Evolutionary conservation across 1,140 invertebrate species (phyloP).

Genomic region (Lasaia peninsularis): DNA sequence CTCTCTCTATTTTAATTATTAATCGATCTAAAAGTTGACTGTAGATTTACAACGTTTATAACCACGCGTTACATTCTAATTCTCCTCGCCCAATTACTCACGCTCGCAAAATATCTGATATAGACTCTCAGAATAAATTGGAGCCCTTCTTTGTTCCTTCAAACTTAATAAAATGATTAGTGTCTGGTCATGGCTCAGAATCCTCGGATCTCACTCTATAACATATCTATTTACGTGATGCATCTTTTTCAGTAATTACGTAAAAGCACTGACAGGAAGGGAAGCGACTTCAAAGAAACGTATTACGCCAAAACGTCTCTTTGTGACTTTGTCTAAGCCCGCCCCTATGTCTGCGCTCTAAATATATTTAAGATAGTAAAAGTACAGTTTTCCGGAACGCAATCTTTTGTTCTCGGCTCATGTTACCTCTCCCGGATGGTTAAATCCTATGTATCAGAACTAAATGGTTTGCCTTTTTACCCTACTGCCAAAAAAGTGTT

Average conservation of each 20-base stretch:
- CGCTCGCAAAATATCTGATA: too few relatives aligned
- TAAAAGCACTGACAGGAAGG: slow-evolving; percentile 19
- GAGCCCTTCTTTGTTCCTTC: too few relatives aligned
- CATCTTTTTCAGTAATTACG: slow-evolving; percentile 17
- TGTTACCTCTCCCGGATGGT: not conserved
- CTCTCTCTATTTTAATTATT: too few relatives aligned
- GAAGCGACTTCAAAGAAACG: slow-evolving; percentile 14
- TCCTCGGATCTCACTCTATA: not conserved
- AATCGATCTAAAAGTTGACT: too few relatives aligned
- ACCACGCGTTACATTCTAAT: too few relatives aligned
- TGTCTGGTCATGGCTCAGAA: not conserved
- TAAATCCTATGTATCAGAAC: too few relatives aligned
- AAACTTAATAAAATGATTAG: too few relatives aligned
- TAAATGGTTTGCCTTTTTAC: too few relatives aligned
- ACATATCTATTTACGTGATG: slow-evolving; percentile 11
- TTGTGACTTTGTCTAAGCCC: slow-evolving; percentile 13
- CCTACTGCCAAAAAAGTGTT: too few relatives aligned
- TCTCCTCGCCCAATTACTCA: too few relatives aligned
- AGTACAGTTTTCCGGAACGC: not conserved
- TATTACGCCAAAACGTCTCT: slow-evolving; percentile 17
- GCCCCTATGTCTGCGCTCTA: slow-evolving; percentile 3
- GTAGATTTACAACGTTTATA: too few relatives aligned
- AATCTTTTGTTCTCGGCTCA: not conserved
- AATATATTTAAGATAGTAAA: slow-evolving; percentile 9
- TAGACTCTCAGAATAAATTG: too few relatives aligned